A percentile compares a stretch with the other conserved stretches of the same genome.
phyloP scores from a whole-genome alignment of 1,140 invertebrate species.

The Archegozetes longisetosus region DNA sequence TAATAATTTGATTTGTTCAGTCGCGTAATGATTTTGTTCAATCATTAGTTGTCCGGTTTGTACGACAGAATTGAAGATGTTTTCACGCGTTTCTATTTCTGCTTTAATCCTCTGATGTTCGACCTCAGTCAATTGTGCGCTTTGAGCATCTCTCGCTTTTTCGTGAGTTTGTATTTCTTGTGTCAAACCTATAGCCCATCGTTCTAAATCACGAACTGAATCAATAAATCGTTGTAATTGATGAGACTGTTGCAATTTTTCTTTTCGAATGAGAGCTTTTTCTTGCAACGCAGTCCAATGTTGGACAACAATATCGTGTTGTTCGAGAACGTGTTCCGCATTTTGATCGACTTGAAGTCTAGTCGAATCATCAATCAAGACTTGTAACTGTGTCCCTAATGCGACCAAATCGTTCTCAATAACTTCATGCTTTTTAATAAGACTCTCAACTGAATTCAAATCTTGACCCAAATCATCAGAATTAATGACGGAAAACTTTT shows the following conservation, averaged over 20 bases:
- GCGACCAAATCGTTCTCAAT: conserved; percentile 90
- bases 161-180: conserved; percentile 60
- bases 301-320: conserved; percentile 62
- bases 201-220: conserved; percentile 64
- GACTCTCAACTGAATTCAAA: conserved; percentile 63
- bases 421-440: conserved; percentile 73
- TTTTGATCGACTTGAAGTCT: conserved; percentile 77
- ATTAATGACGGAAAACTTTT: conserved; percentile 52
- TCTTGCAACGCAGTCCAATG: conserved; percentile 77
- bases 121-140: conserved; percentile 66
- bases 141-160: conserved; percentile 64
- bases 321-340: conserved; percentile 66
- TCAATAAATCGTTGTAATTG: conserved; percentile 76
- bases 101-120: conserved; percentile 81
- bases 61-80: conserved; percentile 58
- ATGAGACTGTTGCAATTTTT: conserved; percentile 65
- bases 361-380: conserved; percentile 74
- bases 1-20: conserved; percentile 61
- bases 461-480: conserved; percentile 71
- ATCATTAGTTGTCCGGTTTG: conserved; percentile 59
- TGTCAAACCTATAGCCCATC: conserved; percentile 65
- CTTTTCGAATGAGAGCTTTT: conserved; percentile 53
- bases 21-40: conserved; percentile 59
- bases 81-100: conserved; percentile 86
- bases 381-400: conserved; percentile 63